phyloP scores from a whole-genome alignment of 2,888 invertebrate genomes.

The Eristalinus aeneus region DNA sequence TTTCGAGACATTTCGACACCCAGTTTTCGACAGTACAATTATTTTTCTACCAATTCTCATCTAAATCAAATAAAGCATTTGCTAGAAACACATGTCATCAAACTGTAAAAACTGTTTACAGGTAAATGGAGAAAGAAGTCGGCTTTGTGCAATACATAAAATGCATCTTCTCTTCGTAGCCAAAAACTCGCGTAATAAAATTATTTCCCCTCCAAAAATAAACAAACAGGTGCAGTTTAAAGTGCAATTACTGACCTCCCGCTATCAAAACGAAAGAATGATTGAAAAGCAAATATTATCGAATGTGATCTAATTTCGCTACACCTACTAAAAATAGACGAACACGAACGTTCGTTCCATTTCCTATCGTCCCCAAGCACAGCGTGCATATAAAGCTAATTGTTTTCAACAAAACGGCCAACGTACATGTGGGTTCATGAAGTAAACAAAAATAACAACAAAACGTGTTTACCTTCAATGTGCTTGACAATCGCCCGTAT shows the following conservation, averaged over 20 bases:
- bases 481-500: slow-evolving; percentile 92
- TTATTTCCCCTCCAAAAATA: neutral
- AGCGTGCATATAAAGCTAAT: neutral
- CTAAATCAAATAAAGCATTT: no score
- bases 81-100: no score
- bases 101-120: no score
- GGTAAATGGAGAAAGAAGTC: no score
- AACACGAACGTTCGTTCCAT: neutral
- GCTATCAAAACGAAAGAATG: neutral
- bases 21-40: no score
- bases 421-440: neutral
- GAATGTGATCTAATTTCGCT: slow-evolving; percentile 2
- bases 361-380: neutral
- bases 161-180: no score
- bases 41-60: no score
- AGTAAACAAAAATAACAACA: neutral
- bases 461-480: slow-evolving; percentile 85
- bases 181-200: no score
- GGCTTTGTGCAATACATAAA: no score
- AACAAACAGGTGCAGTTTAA: neutral
- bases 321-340: neutral
- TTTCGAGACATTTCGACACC: no score
- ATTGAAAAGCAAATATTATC: neutral
- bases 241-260: neutral
- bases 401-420: neutral